Evolutionary conservation across 2,888 invertebrate species (phyloP).

Genomic region (Drosophila histrio): DNA sequence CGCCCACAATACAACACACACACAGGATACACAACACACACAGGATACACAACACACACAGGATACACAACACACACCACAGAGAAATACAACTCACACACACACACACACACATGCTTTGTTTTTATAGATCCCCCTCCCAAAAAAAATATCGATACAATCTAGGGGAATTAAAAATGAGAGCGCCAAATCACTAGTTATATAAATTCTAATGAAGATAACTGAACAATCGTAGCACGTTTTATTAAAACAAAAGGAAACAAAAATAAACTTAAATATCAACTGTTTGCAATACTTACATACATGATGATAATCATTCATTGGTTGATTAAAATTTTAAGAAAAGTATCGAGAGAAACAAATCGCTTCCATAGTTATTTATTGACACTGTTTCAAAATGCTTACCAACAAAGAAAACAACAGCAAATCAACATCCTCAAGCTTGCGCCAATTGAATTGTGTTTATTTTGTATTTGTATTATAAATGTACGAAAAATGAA

Average conservation of each 20-base stretch:
- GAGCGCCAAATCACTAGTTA: conserved; percentile 56
- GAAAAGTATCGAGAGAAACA: conserved; percentile 17
- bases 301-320: conserved; percentile 20
- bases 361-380: conserved; percentile 72
- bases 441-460: conserved; percentile 27
- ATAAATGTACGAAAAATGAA: conserved; percentile 50
- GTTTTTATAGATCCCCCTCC: not conserved
- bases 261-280: conserved; percentile 4
- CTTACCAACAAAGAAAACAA: conserved; percentile 13
- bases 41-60: not conserved
- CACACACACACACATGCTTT: not conserved
- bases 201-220: conserved; percentile 25
- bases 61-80: not conserved
- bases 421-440: conserved; percentile 12
- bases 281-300: conserved; percentile 21
- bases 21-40: not conserved
- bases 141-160: conserved; percentile 1
- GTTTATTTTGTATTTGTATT: conserved; percentile 43
- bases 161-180: not conserved
- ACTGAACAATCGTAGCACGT: conserved; percentile 48
- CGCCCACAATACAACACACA: not conserved
- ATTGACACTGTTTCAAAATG: conserved; percentile 40
- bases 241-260: conserved; percentile 8
- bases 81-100: too few species aligned
- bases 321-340: conserved; percentile 20